Evolutionary conservation across 2,888 invertebrate genomes (phyloP).

Genomic region (Drosophila macrospina): DNA sequence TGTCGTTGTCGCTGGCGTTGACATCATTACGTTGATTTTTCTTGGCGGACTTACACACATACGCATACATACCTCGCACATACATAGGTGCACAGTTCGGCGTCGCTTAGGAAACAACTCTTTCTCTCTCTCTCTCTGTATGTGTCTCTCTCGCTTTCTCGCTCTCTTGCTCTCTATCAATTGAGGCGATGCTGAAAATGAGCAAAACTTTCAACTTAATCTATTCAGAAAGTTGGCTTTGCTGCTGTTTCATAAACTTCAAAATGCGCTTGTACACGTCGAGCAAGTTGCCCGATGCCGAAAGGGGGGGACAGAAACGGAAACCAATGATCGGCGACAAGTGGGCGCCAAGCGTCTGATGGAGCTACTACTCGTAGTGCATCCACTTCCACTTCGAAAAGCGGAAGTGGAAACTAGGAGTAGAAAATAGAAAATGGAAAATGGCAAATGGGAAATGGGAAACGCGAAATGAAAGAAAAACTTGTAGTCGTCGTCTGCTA

Average conservation of each 20-base stretch:
- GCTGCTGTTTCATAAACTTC: slow-evolving; percentile 82
- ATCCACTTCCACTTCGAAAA: slow-evolving; percentile 25
- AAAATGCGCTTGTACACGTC: slow-evolving; percentile 81
- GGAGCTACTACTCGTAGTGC: slow-evolving; percentile 19
- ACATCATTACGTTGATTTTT: slow-evolving; percentile 76
- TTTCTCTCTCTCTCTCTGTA: slow-evolving; percentile 1
- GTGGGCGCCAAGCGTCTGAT: slow-evolving; percentile 62
- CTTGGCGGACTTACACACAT: slow-evolving; percentile 27
- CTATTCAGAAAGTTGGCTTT: slow-evolving; percentile 79
- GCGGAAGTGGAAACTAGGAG: slow-evolving; percentile 69
- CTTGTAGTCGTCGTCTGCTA: slow-evolving; percentile 36
- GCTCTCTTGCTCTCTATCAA: slow-evolving; percentile 29
- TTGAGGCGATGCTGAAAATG: slow-evolving; percentile 77
- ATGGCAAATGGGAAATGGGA: slow-evolving; percentile 33
- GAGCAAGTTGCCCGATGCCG: slow-evolving; percentile 49
- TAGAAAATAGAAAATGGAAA: slow-evolving; percentile 63
- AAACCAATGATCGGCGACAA: slow-evolving; percentile 82
- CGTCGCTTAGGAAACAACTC: slow-evolving; percentile 53
- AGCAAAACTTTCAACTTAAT: slow-evolving; percentile 83
- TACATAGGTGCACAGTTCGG: slow-evolving; percentile 17
- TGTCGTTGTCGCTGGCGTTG: too few relatives aligned
- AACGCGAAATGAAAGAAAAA: slow-evolving; percentile 42
- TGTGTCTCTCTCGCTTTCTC: slow-evolving; percentile 1
- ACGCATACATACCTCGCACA: background rate
- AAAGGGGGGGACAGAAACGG: slow-evolving; percentile 58